phyloP scores from a whole-genome alignment of 2,797 vertebrate species.

The Anomalospiza imberbis region DNA sequence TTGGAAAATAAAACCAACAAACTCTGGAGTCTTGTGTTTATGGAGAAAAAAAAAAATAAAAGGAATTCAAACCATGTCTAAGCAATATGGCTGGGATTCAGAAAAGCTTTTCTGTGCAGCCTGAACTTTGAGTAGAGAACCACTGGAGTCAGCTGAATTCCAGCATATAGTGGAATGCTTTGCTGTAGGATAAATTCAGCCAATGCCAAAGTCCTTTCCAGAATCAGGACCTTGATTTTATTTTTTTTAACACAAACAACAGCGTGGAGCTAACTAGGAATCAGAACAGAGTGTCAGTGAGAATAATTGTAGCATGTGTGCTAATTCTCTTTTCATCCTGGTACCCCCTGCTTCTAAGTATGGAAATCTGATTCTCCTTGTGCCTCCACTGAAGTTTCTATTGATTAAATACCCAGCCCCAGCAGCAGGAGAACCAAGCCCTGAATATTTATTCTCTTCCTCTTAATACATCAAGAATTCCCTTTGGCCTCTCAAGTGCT shows the following conservation, averaged over 20 bases:
- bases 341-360: not conserved
- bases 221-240: not conserved
- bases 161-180: not conserved
- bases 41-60: not conserved
- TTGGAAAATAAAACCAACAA: not conserved
- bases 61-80: not conserved
- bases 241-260: not conserved
- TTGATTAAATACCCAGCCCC: slow-evolving; percentile 31
- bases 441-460: slow-evolving; percentile 36
- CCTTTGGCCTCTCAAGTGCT: slow-evolving; percentile 26
- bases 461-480: slow-evolving; percentile 36
- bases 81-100: not conserved
- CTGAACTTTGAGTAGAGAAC: not conserved
- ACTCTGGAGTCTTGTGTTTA: not conserved
- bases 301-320: not conserved
- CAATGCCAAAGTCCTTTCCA: not conserved
- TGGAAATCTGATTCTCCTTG: slow-evolving; percentile 16
- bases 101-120: not conserved
- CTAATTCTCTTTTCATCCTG: not conserved
- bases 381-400: slow-evolving; percentile 18
- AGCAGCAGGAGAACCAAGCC: slow-evolving; percentile 31
- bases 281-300: not conserved
- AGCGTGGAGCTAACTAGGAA: not conserved
- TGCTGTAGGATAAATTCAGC: not conserved
- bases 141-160: not conserved